Evolutionary conservation across 1,140 invertebrate genomes (phyloP), one percentile per base, ranked within the genome.

Genomic region (Nylanderia fulva): DNA sequence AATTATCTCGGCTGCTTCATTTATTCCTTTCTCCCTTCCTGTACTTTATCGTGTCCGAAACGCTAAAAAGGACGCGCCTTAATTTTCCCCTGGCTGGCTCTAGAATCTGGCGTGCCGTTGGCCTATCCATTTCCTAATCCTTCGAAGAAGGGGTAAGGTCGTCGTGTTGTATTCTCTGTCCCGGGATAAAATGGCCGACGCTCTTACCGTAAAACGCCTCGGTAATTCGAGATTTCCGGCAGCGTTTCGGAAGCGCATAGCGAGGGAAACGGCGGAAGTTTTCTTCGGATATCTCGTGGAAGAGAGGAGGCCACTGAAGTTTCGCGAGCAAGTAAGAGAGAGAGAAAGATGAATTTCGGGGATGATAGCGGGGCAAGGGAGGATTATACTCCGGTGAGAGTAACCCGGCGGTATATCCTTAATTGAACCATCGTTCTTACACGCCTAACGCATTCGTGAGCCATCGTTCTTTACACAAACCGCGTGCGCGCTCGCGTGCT

Each of bases 351-450:
- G 33, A 48, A 27, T 68, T 52, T 36, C 61, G 61, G 63, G 61
- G 45, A 68, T 48, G 60, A 68, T 58, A 52, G 52, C 36, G 36
- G 18, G 33, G 15, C n/a, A 29, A 69, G 56, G 48, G 42, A 76
- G 72, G 75, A 83, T 80, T 76, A 76, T 79, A 68, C 72, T 39
- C 58, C 21, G 52, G 21, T 18, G 80, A 84, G 66, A 86, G 87
- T 89, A 89, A 89, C 85, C 85, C 85, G 33, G 54, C 79, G 56
- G 79, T 85, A 84, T 74, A 86, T 88, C 71, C 87, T 89, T 89
- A 89, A 89, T 89, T 88, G 88, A 82, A 86, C 68, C 85, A 89
- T 89, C 87, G 85, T 84, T 88, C 87, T 86, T 84, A 45, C 72
- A 75, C 87, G 83, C 84, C 54, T 61, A 24, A 84, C 56, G 82